Percentiles rank a stretch among this genome's conserved stretches.
Evolutionary conservation across 2,797 vertebrate species (phyloP).

Genomic region (Sylvia borin): DNA sequence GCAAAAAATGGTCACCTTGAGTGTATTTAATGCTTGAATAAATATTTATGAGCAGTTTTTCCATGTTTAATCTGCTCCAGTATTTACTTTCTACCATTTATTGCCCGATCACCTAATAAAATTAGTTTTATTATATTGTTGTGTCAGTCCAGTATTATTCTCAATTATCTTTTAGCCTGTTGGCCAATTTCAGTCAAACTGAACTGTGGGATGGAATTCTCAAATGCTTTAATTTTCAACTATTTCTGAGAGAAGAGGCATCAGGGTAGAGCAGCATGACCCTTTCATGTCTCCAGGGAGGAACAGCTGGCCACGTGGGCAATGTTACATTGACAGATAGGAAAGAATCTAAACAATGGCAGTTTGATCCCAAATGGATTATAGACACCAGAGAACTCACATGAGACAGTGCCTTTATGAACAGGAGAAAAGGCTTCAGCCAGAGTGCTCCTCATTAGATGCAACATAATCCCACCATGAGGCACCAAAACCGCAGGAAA

Average conservation of each 20-base stretch:
- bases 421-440: slow-evolving; percentile 33
- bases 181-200: neutral
- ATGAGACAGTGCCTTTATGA: neutral
- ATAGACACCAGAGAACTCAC: neutral
- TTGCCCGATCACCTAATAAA: neutral
- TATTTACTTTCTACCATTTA: slow-evolving; percentile 16
- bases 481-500: slow-evolving; percentile 15
- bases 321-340: neutral
- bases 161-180: neutral
- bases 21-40: slow-evolving; percentile 4
- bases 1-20: neutral
- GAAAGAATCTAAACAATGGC: neutral
- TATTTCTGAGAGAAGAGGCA: neutral
- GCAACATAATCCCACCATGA: neutral
- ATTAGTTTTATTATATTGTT: neutral
- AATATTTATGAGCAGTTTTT: slow-evolving; percentile 31
- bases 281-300: neutral
- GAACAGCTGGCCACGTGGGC: neutral
- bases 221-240: neutral
- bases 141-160: neutral
- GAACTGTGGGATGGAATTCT: neutral
- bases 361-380: slow-evolving; percentile 3
- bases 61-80: neutral
- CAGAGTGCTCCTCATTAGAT: slow-evolving; percentile 25
- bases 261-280: neutral